Evolutionary conservation across 2,888 invertebrate species (phyloP).

Genomic region (Sarcophaga carnaria): DNA sequence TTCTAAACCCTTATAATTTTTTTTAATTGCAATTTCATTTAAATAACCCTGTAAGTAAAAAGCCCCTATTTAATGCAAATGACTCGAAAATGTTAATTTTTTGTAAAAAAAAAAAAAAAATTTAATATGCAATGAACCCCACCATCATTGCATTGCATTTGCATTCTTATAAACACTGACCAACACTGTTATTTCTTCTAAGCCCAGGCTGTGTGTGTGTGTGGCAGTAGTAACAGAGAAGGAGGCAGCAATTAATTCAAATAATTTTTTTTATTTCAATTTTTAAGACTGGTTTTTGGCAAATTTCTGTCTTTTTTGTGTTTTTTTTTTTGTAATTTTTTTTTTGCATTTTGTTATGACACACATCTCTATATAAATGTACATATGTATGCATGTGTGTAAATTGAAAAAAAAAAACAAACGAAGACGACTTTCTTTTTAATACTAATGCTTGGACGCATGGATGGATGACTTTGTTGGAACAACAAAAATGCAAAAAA

Average conservation of each 20-base stretch:
- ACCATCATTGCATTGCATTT: neutral
- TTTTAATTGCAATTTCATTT: no score
- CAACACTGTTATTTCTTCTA: neutral
- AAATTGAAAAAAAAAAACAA: neutral
- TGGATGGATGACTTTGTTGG: conserved; percentile 29
- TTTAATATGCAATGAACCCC: no score
- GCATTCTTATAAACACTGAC: neutral
- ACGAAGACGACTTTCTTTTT: conserved; percentile 43
- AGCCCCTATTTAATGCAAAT: no score
- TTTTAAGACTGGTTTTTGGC: conserved; percentile 10
- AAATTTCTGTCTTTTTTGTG: neutral
- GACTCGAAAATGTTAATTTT: no score
- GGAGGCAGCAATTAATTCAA: conserved; percentile 14
- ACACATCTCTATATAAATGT: neutral
- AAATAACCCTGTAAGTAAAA: no score
- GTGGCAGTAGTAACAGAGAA: no score
- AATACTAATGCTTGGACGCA: conserved; percentile 16
- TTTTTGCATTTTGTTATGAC: conserved; percentile 5
- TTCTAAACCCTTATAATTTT: no score
- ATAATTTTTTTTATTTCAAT: conserved; percentile 31
- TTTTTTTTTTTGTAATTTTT: neutral
- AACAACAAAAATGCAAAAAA: neutral
- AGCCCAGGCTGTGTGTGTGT: neutral
- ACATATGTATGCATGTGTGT: neutral
- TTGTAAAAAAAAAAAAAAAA: no score